phyloP scores from a whole-genome alignment of 2,888 invertebrate species.

The Megastigmus dorsalis region DNA sequence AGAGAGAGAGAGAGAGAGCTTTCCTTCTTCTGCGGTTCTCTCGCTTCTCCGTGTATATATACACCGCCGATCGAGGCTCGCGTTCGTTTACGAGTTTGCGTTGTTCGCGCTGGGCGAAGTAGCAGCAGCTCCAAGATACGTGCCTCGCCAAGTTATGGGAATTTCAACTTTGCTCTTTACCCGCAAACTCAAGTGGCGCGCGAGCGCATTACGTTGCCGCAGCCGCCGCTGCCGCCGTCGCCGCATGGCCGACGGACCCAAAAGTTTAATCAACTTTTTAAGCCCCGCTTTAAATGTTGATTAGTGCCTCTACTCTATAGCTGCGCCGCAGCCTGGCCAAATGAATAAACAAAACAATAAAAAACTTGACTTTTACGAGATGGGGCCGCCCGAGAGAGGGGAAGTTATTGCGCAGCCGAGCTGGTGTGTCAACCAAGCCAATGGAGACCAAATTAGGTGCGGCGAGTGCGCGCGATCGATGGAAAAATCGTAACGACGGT shows the following conservation, averaged over 20 bases:
- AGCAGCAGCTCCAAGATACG: too few relatives aligned
- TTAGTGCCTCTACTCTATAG: background rate
- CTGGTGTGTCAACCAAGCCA: too few relatives aligned
- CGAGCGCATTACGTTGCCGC: background rate
- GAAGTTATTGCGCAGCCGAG: too few relatives aligned
- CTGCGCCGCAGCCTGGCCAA: background rate
- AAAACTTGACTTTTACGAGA: background rate
- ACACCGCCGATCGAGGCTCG: background rate
- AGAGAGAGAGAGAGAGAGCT: background rate
- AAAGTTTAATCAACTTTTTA: slow-evolving; percentile 22
- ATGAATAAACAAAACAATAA: slow-evolving; percentile 17
- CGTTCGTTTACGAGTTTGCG: slow-evolving; percentile 20
- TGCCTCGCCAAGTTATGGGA: slow-evolving; percentile 7
- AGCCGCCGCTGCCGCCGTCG: too few relatives aligned
- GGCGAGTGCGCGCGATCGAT: too few relatives aligned
- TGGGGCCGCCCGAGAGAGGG: background rate
- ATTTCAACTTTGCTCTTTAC: slow-evolving; percentile 26
- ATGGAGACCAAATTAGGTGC: too few relatives aligned
- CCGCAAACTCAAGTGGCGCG: background rate
- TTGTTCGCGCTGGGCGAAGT: background rate
- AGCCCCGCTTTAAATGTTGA: slow-evolving; percentile 4
- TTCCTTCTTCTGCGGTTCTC: background rate
- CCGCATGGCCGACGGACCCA: too few relatives aligned
- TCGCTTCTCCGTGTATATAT: background rate
- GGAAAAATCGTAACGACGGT: background rate